phyloP scores from a whole-genome alignment of 2,888 invertebrate species.

The Erebia epiphron region DNA sequence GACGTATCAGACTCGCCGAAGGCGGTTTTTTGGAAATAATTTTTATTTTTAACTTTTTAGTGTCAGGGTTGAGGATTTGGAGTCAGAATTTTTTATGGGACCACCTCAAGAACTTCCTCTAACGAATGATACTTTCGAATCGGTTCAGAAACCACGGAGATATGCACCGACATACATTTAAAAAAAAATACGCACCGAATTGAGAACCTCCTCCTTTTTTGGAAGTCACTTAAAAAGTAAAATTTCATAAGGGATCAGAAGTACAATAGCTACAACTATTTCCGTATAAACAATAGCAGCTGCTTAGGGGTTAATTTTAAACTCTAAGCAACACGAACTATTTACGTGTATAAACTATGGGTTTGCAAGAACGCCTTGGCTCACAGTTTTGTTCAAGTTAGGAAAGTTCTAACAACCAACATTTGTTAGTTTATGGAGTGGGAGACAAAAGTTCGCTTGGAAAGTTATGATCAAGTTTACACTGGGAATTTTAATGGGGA shows the following conservation, averaged over 20 bases:
- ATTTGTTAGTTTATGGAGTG: constrained; percentile 28
- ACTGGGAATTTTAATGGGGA: constrained; percentile 10
- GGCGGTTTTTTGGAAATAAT: too few relatives aligned
- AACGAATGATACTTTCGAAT: too few relatives aligned
- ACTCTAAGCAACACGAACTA: constrained; percentile 23
- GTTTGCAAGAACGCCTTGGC: constrained; percentile 33
- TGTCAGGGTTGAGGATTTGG: too few relatives aligned
- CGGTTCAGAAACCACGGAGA: too few relatives aligned
- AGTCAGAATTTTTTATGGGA: too few relatives aligned
- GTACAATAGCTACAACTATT: not conserved
- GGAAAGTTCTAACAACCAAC: constrained; percentile 31
- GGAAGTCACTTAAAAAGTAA: too few relatives aligned
- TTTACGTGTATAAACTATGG: constrained; percentile 34
- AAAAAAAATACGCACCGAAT: too few relatives aligned
- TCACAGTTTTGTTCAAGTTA: constrained; percentile 26
- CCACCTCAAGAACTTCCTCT: too few relatives aligned
- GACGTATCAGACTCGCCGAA: too few relatives aligned
- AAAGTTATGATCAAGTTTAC: constrained; percentile 19
- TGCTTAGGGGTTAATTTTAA: constrained; percentile 9
- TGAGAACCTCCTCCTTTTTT: too few relatives aligned
- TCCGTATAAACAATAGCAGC: not conserved
- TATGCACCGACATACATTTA: too few relatives aligned
- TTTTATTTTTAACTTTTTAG: too few relatives aligned
- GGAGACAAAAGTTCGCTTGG: constrained; percentile 21
- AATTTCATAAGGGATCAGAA: not conserved